Base-by-base conservation (phyloP, 2,888 invertebrate genomes). In the Gibbula magus region DNA sequence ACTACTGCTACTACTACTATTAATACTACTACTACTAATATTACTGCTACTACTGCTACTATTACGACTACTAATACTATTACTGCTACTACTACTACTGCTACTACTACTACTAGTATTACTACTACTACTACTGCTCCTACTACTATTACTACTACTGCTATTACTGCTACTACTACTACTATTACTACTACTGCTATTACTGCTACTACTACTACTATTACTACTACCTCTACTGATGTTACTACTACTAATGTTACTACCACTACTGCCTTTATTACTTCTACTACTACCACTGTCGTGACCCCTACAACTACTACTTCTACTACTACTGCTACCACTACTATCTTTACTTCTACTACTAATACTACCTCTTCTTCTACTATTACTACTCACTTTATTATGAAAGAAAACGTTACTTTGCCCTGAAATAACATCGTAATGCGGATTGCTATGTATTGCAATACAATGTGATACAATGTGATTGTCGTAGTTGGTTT, bases 11-110 rank as follows among this genome's bases (percentile, higher is more conserved):
- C n/a, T n/a, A n/a, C n/a, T n/a, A n/a, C n/a, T n/a, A n/a, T 53
- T 20, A 53, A 5, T 53, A 0, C 16, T 0, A 53, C 54, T 53
- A 53, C 10, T 53, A 2, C 54, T 53, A 13, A 5, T 53, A 53
- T 20, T 13, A 53, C 16, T 53, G 4, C 7, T 13, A 53, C 10
- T 13, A 52, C 52, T 52, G 18, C 52, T 52, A 0, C 52, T 52
- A 52, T 18, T 52, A 52, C 52, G 10, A 52, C 52, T 52, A 52
- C 52, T 52, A 52, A 10, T 52, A 52, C 52, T 52, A 52, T 2
- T 76, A 76, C 76, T 76, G 20, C 76, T 76, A 76, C 76, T 76
- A 76, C 54, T 76, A 53, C 53, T 76, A 76, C 76, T 76, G 53
- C 76, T 76, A 76, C 76, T 76, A 76, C 53, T 76, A 53, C 53